These are phyloP conservation scores for Calephelis nemesis DNA, from an alignment of 1,140 invertebrate genomes.

Conservation along the genomic window DNA sequence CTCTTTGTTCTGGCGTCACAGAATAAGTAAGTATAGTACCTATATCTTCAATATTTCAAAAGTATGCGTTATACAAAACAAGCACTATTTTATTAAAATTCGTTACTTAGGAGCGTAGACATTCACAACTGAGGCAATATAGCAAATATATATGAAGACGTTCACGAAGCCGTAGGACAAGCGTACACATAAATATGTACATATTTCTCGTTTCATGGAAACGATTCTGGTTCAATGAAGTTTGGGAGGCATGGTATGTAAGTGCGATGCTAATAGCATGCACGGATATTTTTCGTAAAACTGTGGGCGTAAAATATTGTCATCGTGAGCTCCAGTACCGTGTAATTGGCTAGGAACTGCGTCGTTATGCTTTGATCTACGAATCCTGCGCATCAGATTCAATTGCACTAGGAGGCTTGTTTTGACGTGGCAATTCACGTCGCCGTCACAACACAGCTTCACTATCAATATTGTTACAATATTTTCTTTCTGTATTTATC, in stretches of 20 bases:
- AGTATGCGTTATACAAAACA: too few relatives aligned
- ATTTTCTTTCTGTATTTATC: background rate
- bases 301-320: slow-evolving; percentile 32
- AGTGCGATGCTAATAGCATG: slow-evolving; percentile 51
- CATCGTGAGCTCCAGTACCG: slow-evolving; percentile 17
- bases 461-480: background rate
- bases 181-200: slow-evolving; percentile 28
- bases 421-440: background rate
- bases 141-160: too few relatives aligned
- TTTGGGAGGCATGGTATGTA: slow-evolving; percentile 57
- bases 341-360: slow-evolving; percentile 18
- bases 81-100: too few relatives aligned
- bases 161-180: background rate
- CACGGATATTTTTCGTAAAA: slow-evolving; percentile 40
- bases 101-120: too few relatives aligned
- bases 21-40: too few relatives aligned
- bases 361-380: slow-evolving; percentile 20
- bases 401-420: slow-evolving; percentile 6
- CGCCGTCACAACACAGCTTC: background rate
- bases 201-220: slow-evolving; percentile 52
- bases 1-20: too few relatives aligned
- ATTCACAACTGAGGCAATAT: too few relatives aligned
- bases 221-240: slow-evolving; percentile 60
- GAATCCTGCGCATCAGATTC: background rate
- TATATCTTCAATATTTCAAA: too few relatives aligned